A percentile compares a stretch with the other conserved stretches of the same genome.
These are phyloP conservation scores for Didymodactylos carnosus DNA, from an alignment of 2,888 invertebrate species.

Conservation along the genomic window DNA sequence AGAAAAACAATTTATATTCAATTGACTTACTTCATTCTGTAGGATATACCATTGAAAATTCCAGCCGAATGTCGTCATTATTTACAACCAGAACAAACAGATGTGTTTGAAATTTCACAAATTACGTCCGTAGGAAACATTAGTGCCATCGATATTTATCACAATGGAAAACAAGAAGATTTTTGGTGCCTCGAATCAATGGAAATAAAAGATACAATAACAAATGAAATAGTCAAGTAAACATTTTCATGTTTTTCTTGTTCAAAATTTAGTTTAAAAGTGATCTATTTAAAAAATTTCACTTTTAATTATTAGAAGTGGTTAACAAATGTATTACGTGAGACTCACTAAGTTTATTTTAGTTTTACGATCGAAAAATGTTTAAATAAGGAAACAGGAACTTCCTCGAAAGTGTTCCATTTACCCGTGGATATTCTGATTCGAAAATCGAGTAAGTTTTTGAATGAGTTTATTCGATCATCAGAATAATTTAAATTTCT, in stretches of 20 bases:
- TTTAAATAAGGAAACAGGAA: neutral
- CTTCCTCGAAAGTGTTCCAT: neutral
- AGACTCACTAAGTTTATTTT: neutral
- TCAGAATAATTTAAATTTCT: too few relatives aligned
- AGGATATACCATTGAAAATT: neutral
- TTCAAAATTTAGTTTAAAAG: too few relatives aligned
- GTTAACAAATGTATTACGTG: neutral
- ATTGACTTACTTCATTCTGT: too few relatives aligned
- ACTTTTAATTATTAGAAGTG: too few relatives aligned
- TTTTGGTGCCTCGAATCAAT: neutral
- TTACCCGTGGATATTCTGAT: neutral
- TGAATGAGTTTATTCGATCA: too few relatives aligned
- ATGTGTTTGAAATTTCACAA: neutral
- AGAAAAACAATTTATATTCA: too few relatives aligned
- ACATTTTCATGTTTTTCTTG: too few relatives aligned
- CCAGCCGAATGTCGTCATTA: neutral
- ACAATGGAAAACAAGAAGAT: neutral
- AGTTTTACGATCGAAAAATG: neutral
- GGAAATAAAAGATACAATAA: neutral
- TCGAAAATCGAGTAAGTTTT: neutral
- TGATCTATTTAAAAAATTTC: too few relatives aligned
- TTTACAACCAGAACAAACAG: neutral
- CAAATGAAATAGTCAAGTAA: neutral
- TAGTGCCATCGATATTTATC: neutral
- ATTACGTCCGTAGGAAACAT: neutral